Conservation (phyloP, 1,140 invertebrate species). For the Berghia stephanieae region DNA sequence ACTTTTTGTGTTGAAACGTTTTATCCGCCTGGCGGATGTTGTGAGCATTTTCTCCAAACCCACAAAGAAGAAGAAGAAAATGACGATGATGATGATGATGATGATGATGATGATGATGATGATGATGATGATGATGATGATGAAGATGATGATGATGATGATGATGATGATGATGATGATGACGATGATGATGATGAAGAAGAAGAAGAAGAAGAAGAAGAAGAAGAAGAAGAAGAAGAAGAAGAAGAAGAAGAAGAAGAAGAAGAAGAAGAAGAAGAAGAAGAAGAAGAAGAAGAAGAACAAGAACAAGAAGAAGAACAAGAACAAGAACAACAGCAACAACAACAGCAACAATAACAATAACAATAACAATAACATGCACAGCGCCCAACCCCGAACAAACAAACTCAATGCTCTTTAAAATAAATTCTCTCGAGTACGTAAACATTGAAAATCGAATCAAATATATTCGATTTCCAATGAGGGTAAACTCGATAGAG, state of each 20-base stretch:
- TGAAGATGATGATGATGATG: background rate
- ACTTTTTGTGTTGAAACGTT: too few relatives aligned
- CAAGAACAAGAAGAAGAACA: background rate
- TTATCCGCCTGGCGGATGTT: too few relatives aligned
- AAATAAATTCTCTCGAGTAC: too few relatives aligned
- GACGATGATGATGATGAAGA: background rate
- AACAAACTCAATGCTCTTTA: too few relatives aligned
- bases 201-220: background rate
- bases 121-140: slow-evolving; percentile 18
- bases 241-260: background rate
- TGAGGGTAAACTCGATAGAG: too few relatives aligned
- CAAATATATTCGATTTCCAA: too few relatives aligned
- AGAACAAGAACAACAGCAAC: background rate
- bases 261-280: background rate
- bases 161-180: slow-evolving; percentile 16
- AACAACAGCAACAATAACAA: slow-evolving; percentile 4
- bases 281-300: background rate
- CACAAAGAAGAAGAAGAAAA: too few relatives aligned
- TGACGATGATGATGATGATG: background rate
- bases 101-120: slow-evolving; percentile 20
- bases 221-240: background rate
- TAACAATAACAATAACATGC: background rate
- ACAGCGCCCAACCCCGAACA: too few relatives aligned
- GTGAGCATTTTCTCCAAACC: too few relatives aligned
- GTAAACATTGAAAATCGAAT: too few relatives aligned